Evolutionary conservation across 2,113 vertebrate species (phyloP), one percentile per base, ranked within the genome.

Genomic region (Casuarius casuarius): DNA sequence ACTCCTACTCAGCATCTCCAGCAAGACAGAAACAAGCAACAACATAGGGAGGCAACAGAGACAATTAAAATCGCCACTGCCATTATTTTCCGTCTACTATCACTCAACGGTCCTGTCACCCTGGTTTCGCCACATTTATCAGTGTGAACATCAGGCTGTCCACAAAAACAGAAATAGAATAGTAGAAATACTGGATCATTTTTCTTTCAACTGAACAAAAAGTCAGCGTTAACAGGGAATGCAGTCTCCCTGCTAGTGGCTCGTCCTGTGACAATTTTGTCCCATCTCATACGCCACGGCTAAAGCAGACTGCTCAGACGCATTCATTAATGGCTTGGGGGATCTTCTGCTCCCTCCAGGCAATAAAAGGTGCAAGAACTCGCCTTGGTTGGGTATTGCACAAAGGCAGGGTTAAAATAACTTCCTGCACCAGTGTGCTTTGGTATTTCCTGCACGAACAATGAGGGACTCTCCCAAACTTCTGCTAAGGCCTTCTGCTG

Each of bases 271-370:
- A 90, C 85, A 80, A 22, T 0, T 17, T 8, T 59, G 75, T 7
- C 65, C 40, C 46, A 35, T 29, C 9, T 0, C 7, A 16, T 18
- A 58, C 0, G 0, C 29, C 0, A 5, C n/a, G 48, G 44, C 31
- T 79, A 65, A 21, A 79, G 81, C 15, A 42, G 29, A 42, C 88
- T 92, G 66, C 71, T 85, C 0, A 2, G 66, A 87, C 2, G 0
- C 31, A 19, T 54, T 68, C 51, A 23, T 67, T 85, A 71, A 83
- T 52, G 67, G 48, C 67, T 10, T 33, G 42, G 9, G 35, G 25
- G n/a, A 72, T 48, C 31, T 83, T 76, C 87, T 90, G 65, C 68
- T 92, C 46, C 31, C 73, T 84, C 65, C 75, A 81, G 66, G 13
- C 65, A 78, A 44, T 31, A 81, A 74, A 65, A 89, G 73, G 88